Conservation (phyloP, 2,888 invertebrate species). For the Listrodromus nycthemerus region DNA sequence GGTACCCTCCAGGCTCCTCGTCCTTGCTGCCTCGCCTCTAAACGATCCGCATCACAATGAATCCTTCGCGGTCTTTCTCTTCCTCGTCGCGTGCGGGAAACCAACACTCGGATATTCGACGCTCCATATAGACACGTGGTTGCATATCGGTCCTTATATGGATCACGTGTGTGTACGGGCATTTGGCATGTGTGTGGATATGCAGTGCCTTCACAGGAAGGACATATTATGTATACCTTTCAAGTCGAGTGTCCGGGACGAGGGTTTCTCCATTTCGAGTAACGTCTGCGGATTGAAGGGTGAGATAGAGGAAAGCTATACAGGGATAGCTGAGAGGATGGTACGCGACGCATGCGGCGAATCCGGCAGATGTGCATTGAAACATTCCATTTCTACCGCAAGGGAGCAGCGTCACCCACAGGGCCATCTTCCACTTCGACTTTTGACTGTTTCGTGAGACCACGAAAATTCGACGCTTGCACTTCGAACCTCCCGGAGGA, state of each 20-base stretch:
- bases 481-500: background rate
- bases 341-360: slow-evolving; percentile 50
- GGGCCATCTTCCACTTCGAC: slow-evolving; percentile 39
- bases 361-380: slow-evolving; percentile 59
- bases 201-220: background rate
- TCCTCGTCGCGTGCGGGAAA: slow-evolving; percentile 8
- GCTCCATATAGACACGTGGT: slow-evolving; percentile 12
- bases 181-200: background rate
- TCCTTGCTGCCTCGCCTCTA: slow-evolving; percentile 40
- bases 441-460: slow-evolving; percentile 26
- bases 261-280: slow-evolving; percentile 52
- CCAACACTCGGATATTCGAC: slow-evolving; percentile 40
- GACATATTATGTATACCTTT: slow-evolving; percentile 60
- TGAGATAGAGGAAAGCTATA: slow-evolving; percentile 18
- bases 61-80: slow-evolving; percentile 43
- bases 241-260: slow-evolving; percentile 24
- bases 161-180: too few relatives aligned
- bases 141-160: background rate
- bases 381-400: slow-evolving; percentile 46
- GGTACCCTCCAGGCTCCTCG: background rate
- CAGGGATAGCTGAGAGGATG: slow-evolving; percentile 27
- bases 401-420: slow-evolving; percentile 7
- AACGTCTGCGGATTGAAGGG: slow-evolving; percentile 54
- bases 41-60: slow-evolving; percentile 67
- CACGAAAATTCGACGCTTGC: slow-evolving; percentile 42